Evolutionary conservation across 2,113 vertebrate species (phyloP), one percentile per base, ranked within the genome.

Genomic region (Amphiprion percula): DNA sequence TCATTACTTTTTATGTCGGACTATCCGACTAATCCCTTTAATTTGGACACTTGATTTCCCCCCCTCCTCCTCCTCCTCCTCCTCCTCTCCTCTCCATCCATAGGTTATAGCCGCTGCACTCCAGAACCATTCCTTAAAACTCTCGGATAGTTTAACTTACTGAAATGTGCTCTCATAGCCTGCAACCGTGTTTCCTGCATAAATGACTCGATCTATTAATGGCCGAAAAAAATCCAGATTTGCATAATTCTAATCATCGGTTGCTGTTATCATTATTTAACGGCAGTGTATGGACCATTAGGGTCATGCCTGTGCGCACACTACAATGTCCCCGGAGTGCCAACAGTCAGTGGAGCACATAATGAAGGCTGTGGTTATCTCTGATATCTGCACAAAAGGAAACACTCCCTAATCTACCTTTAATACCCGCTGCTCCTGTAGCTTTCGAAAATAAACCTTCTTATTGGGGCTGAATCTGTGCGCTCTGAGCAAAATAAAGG

Each of bases 1-100:
- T 93, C 92, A 94, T 95, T 95, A 94, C 91, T 91, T 93, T 94
- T 94, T 89, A 94, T 92, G 90, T 90, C 77, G 79, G 84, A 85
- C 87, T 86, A 90, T 84, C 86, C 87, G 78, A 77, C 87, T 92
- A 89, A 93, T 93, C 92, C 88, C 75, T 88, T 91, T 93, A 88
- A 92, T 93, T 92, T 87, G 79, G 85, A 77, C 80, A 82, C 85
- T 94, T 87, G 74, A 64, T 88, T 91, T 78, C 70, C 67, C 21
- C 23, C 17, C 23, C 39, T 37, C 8, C 33, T 37, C 33, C 33
- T 33, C 33, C 5, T 5, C 33, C 33, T 33, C 33, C 33, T 33
- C 33, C 9, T 10, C 37, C 74, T 53, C 74, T 81, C 66, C 15
- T 59, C 26, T 68, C 50, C 17, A 14, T 83, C 72, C 58, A 80